A percentile compares a stretch with the other conserved stretches of the same genome.
Evolutionary conservation across 2,888 invertebrate genomes (phyloP).

Genomic region (Exephanes ischioxanthus): DNA sequence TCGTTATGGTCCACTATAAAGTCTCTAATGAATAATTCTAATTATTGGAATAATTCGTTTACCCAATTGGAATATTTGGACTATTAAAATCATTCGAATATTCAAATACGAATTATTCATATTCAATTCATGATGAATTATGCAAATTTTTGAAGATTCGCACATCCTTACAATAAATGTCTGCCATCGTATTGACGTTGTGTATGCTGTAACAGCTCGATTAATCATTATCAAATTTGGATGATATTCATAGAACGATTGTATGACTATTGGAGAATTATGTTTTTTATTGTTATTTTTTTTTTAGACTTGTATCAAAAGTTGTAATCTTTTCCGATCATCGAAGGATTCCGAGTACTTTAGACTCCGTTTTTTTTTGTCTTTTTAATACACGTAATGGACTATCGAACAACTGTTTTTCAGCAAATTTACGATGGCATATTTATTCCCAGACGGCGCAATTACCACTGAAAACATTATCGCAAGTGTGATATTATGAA

Average conservation of each 20-base stretch:
- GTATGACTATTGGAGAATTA: neutral
- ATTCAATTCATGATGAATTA: no score
- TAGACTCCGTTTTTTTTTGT: neutral
- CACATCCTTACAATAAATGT: neutral
- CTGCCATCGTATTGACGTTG: neutral
- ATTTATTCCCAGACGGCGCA: slow-evolving; percentile 20
- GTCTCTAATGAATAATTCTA: no score
- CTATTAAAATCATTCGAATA: no score
- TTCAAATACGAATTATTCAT: no score
- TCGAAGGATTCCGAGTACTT: neutral
- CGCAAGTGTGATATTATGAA: slow-evolving; percentile 9
- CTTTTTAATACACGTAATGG: neutral
- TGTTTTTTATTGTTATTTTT: neutral
- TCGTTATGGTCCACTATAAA: no score
- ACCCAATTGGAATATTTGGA: no score
- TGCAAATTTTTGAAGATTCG: no score
- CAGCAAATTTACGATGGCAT: neutral
- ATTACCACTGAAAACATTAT: slow-evolving; percentile 1
- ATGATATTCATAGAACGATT: neutral
- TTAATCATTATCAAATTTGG: neutral
- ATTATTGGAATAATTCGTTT: no score
- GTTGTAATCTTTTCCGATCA: neutral
- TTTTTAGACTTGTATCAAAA: neutral
- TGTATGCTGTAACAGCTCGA: neutral
- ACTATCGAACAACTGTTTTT: slow-evolving; percentile 8